phyloP scores from a whole-genome alignment of 2,113 vertebrate genomes.

The Periophthalmodon schlosseri region DNA sequence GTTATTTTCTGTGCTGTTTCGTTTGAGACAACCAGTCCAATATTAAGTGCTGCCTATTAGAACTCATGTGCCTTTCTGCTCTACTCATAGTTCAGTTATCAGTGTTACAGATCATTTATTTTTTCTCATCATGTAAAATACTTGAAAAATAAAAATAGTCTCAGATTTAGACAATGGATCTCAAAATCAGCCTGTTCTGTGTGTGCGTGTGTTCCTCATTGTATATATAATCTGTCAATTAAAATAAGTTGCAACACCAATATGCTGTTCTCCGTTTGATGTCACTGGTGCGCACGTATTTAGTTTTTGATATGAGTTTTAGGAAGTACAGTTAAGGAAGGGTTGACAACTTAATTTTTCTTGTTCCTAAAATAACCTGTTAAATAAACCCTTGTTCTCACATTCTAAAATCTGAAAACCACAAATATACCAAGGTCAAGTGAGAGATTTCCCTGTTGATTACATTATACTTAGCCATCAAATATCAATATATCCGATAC shows the following conservation, averaged over 20 bases:
- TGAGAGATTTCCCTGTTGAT: too few relatives aligned
- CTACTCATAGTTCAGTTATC: constrained; percentile 48
- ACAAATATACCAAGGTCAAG: too few relatives aligned
- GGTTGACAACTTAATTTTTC: too few relatives aligned
- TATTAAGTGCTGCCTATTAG: not conserved
- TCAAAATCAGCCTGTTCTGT: not conserved
- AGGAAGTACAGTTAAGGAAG: too few relatives aligned
- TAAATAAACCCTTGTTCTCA: too few relatives aligned
- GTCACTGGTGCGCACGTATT: too few relatives aligned
- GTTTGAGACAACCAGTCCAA: constrained; percentile 13
- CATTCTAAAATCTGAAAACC: too few relatives aligned
- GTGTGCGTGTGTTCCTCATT: not conserved
- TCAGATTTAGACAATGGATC: not conserved
- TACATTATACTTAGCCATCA: too few relatives aligned
- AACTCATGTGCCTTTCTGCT: constrained; percentile 1
- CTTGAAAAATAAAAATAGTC: constrained; percentile 59
- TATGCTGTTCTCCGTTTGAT: too few relatives aligned
- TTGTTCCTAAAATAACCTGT: too few relatives aligned
- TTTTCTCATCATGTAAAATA: constrained; percentile 67
- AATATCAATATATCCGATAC: too few relatives aligned
- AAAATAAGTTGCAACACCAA: not conserved
- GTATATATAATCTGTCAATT: not conserved
- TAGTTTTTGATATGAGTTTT: too few relatives aligned
- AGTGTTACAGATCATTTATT: constrained; percentile 54
- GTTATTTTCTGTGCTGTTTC: constrained; percentile 16